Evolutionary conservation across 37 sponge, comb jelly and placozoan genomes (phyloP), one percentile per base, ranked within the genome.

Genomic region (Halichondria panicea): DNA sequence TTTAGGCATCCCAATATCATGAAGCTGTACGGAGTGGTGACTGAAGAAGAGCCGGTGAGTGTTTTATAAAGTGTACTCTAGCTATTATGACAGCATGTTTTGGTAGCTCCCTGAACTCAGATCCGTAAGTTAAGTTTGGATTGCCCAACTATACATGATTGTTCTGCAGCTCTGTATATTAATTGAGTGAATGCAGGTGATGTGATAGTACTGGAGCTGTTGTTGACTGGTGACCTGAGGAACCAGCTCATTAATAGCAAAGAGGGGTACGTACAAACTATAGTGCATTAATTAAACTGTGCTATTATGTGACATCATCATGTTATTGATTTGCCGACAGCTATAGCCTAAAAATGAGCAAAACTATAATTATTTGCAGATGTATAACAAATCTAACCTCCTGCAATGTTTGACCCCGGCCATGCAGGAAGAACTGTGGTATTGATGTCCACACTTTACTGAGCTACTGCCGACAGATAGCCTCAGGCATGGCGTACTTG

Each of bases 151-250:
- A 2, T 59, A 48, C 25, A 3, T 8, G 1, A 55, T 30, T 12
- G 2, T 38, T 50, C 24, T 25, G 38, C 57, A 55, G 32, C 72
- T 33, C 43, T 72, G 82, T 13, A 35, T 0, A 81, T n/a, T n/a
- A n/a, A n/a, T n/a, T n/a, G n/a, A n/a, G n/a, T n/a, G n/a, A n/a
- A n/a, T n/a, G n/a, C n/a, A n/a, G n/a, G n/a, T n/a, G n/a, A n/a
- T n/a, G n/a, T 75, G 76, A 75, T 81, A 46, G 65, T 71, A 39
- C 34, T 61, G 18, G 82, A 81, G 50, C 72, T 81, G 57, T 42
- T 81, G 55, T 21, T 28, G 33, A 61, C 45, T 24, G 76, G 76
- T 37, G 76, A 75, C 60, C 58, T 75, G 2, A 56, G 75, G 24
- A 48, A 77, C 24, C 40, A 60, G 31, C 70, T 87, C 55, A 19